Evolutionary conservation across 1,140 invertebrate species (phyloP).

Genomic region (Yoshiicerus persimilis): DNA sequence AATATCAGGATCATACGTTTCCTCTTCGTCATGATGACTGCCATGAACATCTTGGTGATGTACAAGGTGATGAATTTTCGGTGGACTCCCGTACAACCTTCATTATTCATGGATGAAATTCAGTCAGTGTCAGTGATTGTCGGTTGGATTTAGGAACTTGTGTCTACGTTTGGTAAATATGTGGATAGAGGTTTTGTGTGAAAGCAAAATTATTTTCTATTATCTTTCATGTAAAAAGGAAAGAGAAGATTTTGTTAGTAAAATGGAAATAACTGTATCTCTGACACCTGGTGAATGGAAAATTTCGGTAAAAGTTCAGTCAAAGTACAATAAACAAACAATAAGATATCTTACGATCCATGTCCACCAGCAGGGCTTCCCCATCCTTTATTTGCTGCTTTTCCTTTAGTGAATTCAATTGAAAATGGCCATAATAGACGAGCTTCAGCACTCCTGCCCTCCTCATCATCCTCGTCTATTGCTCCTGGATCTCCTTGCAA

Average conservation of each 20-base stretch:
- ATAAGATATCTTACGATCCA: conserved; percentile 32
- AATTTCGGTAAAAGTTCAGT: neutral
- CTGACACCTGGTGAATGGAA: neutral
- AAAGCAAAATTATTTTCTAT: neutral
- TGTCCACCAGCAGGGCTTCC: neutral
- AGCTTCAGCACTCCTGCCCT: neutral
- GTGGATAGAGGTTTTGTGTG: neutral
- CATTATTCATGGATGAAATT: conserved; percentile 25
- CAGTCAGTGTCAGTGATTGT: conserved; percentile 24
- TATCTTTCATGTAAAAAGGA: neutral
- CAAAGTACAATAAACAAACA: neutral
- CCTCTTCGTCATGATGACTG: neutral
- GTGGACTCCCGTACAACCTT: conserved; percentile 6
- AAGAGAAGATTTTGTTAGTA: neutral
- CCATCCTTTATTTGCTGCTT: neutral
- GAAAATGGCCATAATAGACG: conserved; percentile 40
- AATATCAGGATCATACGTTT: conserved; percentile 30
- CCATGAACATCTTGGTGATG: neutral
- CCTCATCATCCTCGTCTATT: conserved; percentile 24
- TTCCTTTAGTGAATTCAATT: conserved; percentile 32
- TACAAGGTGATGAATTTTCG: neutral
- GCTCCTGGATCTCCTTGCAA: conserved; percentile 15
- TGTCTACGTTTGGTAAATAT: neutral
- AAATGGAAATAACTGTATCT: neutral
- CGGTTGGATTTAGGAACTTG: neutral